A percentile compares a stretch with the other conserved stretches of the same genome.
Conservation (phyloP, 2,113 vertebrate genomes). For the Nesogale talazaci region DNA sequence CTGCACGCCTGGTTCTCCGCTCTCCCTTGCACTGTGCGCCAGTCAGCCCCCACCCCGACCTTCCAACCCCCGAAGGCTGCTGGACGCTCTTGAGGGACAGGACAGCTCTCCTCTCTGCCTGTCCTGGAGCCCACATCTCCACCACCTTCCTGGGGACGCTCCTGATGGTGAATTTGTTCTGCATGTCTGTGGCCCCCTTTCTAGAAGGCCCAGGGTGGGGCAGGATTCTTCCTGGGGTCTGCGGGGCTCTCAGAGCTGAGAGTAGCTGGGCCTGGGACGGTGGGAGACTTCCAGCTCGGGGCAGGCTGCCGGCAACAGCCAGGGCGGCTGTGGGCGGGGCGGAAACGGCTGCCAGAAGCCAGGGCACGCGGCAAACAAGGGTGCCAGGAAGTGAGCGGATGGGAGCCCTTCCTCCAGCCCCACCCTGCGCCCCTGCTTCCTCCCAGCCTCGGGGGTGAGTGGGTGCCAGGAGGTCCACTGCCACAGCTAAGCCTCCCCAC, state of each 20-base stretch:
- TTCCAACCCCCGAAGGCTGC: background rate
- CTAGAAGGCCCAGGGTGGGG: too few species aligned
- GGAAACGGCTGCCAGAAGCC: slow-evolving; percentile 78
- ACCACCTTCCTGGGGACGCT: too few species aligned
- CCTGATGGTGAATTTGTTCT: too few species aligned
- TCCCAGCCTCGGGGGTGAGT: slow-evolving; percentile 15
- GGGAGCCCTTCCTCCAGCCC: slow-evolving; percentile 67
- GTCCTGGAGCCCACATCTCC: background rate
- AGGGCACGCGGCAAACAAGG: slow-evolving; percentile 78
- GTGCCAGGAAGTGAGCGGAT: slow-evolving; percentile 77
- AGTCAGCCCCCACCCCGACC: background rate
- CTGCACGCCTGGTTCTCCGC: accelerated
- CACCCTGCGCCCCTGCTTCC: slow-evolving; percentile 61
- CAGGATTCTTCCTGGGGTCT: background rate
- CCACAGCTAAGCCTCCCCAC: background rate
- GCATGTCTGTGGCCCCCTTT: too few species aligned
- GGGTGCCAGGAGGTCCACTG: background rate
- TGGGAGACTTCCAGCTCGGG: slow-evolving; percentile 49
- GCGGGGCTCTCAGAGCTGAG: background rate
- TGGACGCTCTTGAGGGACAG: background rate
- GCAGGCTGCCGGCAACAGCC: slow-evolving; percentile 59
- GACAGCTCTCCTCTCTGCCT: background rate
- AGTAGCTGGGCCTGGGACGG: background rate
- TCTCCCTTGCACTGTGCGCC: too few species aligned
- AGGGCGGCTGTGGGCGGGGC: slow-evolving; percentile 67